These are phyloP conservation scores for Tetropium fuscum DNA, from an alignment of 2,888 invertebrate genomes.

Conservation along the genomic window DNA sequence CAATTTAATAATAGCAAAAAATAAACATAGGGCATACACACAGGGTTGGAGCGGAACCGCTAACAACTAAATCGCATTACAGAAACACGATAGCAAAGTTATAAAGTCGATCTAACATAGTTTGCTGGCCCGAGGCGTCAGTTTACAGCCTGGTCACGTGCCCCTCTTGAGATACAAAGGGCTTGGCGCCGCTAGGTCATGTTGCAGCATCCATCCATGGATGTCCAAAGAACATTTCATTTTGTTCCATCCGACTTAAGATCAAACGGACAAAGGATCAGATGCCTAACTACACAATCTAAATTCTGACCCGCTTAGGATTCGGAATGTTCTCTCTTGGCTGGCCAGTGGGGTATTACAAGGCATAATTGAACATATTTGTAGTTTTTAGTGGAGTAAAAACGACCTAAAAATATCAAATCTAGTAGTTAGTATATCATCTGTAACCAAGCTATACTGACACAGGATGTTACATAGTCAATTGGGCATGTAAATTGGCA, in stretches of 20 bases:
- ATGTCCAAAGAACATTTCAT: slow-evolving; percentile 37
- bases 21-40: slow-evolving; percentile 26
- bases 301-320: slow-evolving; percentile 35
- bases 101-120: slow-evolving; percentile 46
- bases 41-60: slow-evolving; percentile 12
- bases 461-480: too few species aligned
- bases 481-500: too few species aligned
- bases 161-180: slow-evolving; percentile 49
- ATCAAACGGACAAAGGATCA: slow-evolving; percentile 43
- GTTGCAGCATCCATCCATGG: slow-evolving; percentile 35
- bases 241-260: slow-evolving; percentile 15
- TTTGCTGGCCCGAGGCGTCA: slow-evolving; percentile 47
- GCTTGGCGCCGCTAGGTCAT: slow-evolving; percentile 40
- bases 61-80: slow-evolving; percentile 37
- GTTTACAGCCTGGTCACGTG: slow-evolving; percentile 57
- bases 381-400: too few species aligned
- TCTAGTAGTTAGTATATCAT: too few species aligned
- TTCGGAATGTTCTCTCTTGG: slow-evolving; percentile 26
- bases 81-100: slow-evolving; percentile 41
- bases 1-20: slow-evolving; percentile 30
- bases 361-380: too few species aligned
- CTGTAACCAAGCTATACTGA: too few species aligned
- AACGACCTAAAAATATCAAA: too few species aligned
- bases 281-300: slow-evolving; percentile 41
- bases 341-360: slow-evolving; percentile 1